phyloP scores from a whole-genome alignment of 1,140 invertebrate species.

The Hylaeus anthracinus region DNA sequence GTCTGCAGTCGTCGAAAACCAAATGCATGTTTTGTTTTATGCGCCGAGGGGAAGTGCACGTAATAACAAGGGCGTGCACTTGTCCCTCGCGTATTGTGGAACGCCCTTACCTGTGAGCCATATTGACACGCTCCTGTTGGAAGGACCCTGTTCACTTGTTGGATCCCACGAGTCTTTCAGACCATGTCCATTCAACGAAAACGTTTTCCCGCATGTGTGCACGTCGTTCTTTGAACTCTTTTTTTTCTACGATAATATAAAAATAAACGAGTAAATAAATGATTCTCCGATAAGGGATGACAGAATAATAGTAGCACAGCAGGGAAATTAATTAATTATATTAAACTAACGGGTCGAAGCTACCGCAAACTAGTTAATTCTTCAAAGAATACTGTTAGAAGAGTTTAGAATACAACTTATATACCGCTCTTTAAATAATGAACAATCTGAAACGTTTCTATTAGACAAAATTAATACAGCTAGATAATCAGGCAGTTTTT shows the following conservation, averaged over 20 bases:
- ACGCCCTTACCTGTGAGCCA: slow-evolving; percentile 2
- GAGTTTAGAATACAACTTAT: neutral
- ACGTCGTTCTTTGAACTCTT: neutral
- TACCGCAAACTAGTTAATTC: neutral
- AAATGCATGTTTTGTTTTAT: neutral
- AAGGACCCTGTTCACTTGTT: slow-evolving; percentile 54
- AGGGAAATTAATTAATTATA: neutral
- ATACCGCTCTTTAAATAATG: too few species aligned
- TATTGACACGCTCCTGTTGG: slow-evolving; percentile 22
- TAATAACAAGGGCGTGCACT: slow-evolving; percentile 13
- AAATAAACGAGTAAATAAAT: too few species aligned
- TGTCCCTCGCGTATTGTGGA: slow-evolving; percentile 8
- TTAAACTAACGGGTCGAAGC: too few species aligned
- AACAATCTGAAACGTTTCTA: neutral
- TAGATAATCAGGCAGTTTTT: neutral
- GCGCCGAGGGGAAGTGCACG: neutral
- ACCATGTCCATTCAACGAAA: slow-evolving; percentile 27
- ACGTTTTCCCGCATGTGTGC: slow-evolving; percentile 18
- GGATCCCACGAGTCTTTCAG: slow-evolving; percentile 41
- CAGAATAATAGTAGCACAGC: too few species aligned
- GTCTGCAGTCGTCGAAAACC: neutral
- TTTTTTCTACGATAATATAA: neutral
- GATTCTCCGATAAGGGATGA: neutral
- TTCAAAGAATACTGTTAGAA: neutral
- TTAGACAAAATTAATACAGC: neutral